Base-by-base conservation (phyloP, 2,113 vertebrate genomes). In the Cyanocitta stelleri region DNA sequence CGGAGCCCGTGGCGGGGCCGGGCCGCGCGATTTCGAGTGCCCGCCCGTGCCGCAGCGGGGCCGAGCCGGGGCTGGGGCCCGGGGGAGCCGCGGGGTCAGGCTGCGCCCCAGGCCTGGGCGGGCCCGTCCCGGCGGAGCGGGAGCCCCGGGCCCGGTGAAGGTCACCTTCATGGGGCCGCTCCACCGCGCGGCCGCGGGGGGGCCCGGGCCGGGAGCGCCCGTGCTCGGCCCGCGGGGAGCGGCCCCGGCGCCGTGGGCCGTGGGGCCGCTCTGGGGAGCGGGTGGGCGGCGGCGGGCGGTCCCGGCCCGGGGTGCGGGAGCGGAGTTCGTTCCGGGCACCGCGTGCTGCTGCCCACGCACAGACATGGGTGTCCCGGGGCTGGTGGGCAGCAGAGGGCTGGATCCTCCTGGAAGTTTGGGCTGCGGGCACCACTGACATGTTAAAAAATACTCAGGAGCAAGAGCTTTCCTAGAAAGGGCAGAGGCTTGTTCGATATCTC, bases 361-460 rank as follows among this genome's bases (percentile, higher is more conserved):
- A 23, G 66, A 14, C 85, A 0, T 0, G 48, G 11, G 5, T 19
- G 66, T n/a, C 41, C 48, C 41, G 64, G 30, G 16, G 7, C 3
- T 5, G n/a, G 10, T 6, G 6, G 59, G 71, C 3, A 0, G 44
- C 55, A 1, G 6, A 3, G 46, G 9, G 15, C 46, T 0, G 43
- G 8, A 0, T 1, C 3, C 6, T 3, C 4, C 39, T 3, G 73
- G 1, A 1, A 7, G 6, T 2, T 12, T 1, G 26, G 52, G 35
- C 3, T 10, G 2, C 30, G 2, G 46, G 35, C 18, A 19, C 18
- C 26, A 0, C 6, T 3, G 81, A 0, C 24, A 0, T 0, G 3
- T 3, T 9, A 11, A 46, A 43, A 16, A 66, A 20, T 1, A 1
- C 20, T 58, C 24, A 3, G 4, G 4, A 20, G 17, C 19, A 1